These are phyloP conservation scores for Orientallactaga bullata DNA, from an alignment of 2,113 vertebrate species.

Conservation along the genomic window DNA sequence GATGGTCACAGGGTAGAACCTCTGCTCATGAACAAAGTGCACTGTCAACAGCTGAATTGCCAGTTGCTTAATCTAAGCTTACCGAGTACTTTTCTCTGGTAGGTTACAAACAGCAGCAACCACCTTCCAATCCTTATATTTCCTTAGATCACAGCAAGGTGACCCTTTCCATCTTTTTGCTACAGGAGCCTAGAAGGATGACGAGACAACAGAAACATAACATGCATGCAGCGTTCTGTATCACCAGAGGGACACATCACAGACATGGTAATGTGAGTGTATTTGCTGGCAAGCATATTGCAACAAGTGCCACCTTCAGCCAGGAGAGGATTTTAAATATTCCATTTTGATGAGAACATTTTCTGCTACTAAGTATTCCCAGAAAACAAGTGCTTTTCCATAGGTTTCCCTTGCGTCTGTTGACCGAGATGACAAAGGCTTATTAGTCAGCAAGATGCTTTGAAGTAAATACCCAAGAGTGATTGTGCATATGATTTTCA, in stretches of 20 bases:
- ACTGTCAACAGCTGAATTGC: slow-evolving; percentile 4
- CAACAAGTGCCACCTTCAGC: slow-evolving; percentile 62
- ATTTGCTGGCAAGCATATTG: slow-evolving; percentile 56
- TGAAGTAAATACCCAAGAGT: neutral
- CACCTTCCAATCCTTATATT: neutral
- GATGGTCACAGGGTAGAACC: neutral
- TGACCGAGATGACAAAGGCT: neutral
- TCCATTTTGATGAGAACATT: slow-evolving; percentile 43
- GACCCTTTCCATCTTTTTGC: neutral
- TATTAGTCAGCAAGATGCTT: slow-evolving; percentile 30
- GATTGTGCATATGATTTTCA: neutral
- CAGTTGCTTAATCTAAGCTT: slow-evolving; percentile 25
- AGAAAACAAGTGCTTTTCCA: slow-evolving; percentile 51
- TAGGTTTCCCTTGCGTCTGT: neutral
- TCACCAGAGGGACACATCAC: slow-evolving; percentile 43
- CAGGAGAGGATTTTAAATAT: slow-evolving; percentile 66
- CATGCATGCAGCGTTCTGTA: neutral
- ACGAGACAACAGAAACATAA: slow-evolving; percentile 28
- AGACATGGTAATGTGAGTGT: slow-evolving; percentile 14
- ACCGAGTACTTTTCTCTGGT: slow-evolving; percentile 34
- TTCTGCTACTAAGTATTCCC: slow-evolving; percentile 35
- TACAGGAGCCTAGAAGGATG: neutral
- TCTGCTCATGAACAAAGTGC: slow-evolving; percentile 8
- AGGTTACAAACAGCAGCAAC: neutral
- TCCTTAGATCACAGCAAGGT: slow-evolving; percentile 28